Conservation (phyloP, 2,113 vertebrate genomes). For the Zosterops lateralis region DNA sequence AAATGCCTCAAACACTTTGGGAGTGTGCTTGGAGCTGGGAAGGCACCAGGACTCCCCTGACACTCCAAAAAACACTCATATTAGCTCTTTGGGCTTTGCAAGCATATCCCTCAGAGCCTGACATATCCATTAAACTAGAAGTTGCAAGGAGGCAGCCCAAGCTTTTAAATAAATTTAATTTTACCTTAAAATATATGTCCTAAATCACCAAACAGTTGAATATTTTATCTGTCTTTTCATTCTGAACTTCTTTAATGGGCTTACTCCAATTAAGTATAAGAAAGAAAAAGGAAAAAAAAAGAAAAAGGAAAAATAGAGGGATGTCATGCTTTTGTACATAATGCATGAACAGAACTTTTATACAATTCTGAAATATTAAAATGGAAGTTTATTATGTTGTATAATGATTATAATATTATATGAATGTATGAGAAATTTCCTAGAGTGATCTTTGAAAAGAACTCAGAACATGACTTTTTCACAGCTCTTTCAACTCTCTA, state of each 20-base stretch:
- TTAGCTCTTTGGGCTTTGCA: not conserved
- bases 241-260: not conserved
- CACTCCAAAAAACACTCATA: not conserved
- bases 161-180: not conserved
- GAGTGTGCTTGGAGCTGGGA: not conserved
- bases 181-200: not conserved
- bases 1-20: not conserved
- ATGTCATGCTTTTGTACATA: not conserved
- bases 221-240: not conserved
- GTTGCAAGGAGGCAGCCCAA: not conserved
- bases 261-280: not conserved
- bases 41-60: not conserved
- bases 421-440: not conserved
- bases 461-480: not conserved
- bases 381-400: not conserved
- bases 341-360: not conserved
- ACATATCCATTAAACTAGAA: not conserved
- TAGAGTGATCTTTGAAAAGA: not conserved
- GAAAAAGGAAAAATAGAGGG: accelerated
- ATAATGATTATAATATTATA: not conserved
- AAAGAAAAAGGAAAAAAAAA: not conserved
- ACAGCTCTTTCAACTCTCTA: not conserved
- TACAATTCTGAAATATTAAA: not conserved
- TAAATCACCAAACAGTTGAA: not conserved
- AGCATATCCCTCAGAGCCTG: not conserved